These are phyloP conservation scores for Drosophila quadrilineata DNA, from an alignment of 1,140 invertebrate species.

Conservation along the genomic window DNA sequence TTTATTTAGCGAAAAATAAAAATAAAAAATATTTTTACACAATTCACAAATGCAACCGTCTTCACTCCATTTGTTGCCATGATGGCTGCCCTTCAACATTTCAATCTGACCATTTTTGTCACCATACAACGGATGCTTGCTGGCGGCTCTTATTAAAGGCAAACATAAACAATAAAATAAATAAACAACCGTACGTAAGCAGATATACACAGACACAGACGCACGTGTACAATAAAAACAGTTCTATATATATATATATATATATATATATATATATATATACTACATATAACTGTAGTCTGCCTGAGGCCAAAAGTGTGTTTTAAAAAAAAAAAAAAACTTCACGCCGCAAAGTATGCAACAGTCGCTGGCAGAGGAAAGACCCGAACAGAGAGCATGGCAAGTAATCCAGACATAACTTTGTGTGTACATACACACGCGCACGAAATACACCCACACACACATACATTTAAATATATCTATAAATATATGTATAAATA, in stretches of 20 bases:
- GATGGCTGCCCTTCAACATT: too few relatives aligned
- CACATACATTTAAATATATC: neutral
- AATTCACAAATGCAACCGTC: too few relatives aligned
- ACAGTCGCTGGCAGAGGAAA: slow-evolving; percentile 3
- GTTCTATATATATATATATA: too few relatives aligned
- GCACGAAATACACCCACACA: neutral
- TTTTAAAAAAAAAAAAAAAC: too few relatives aligned
- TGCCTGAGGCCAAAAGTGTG: neutral
- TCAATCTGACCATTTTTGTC: neutral
- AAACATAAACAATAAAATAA: slow-evolving; percentile 30
- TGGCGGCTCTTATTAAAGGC: slow-evolving; percentile 11
- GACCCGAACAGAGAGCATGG: too few relatives aligned
- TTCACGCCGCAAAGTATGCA: slow-evolving; percentile 29
- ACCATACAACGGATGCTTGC: neutral
- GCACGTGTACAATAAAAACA: neutral
- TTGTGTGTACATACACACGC: neutral
- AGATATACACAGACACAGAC: neutral
- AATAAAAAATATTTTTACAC: too few relatives aligned
- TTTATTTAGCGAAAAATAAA: too few relatives aligned
- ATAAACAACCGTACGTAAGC: slow-evolving; percentile 7
- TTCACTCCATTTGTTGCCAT: too few relatives aligned
- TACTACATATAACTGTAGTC: neutral
- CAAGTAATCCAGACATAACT: slow-evolving; percentile 20
- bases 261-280: too few relatives aligned
- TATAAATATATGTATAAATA: neutral